Percentiles rank a stretch among this genome's conserved stretches.
phyloP scores from a whole-genome alignment of 2,797 vertebrate genomes.

The Gorsachius magnificus region DNA sequence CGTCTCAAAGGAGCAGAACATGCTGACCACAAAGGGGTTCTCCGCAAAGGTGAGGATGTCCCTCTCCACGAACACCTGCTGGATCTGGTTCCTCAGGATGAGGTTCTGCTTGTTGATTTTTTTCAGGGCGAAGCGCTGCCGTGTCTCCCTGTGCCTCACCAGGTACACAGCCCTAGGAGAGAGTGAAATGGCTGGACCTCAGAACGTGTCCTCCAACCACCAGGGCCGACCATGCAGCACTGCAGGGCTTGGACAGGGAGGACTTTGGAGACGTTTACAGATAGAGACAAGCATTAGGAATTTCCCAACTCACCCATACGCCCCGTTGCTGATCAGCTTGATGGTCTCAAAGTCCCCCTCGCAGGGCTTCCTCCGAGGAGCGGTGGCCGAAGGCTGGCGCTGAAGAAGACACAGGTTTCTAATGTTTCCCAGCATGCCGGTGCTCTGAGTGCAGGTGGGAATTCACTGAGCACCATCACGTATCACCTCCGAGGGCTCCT shows the following conservation, averaged over 20 bases:
- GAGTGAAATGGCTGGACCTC: rapidly evolving
- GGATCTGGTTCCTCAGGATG: slow-evolving; percentile 95
- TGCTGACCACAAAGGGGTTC: slow-evolving; percentile 97
- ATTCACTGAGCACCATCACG: neutral
- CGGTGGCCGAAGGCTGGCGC: slow-evolving; percentile 59
- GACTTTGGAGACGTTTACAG: neutral
- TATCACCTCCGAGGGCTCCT: neutral
- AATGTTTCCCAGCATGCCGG: rapidly evolving
- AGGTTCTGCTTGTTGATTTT: slow-evolving; percentile 99
- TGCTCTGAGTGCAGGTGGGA: neutral
- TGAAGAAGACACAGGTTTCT: slow-evolving; percentile 1
- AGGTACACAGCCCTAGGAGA: slow-evolving; percentile 88
- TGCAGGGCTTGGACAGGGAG: rapidly evolving
- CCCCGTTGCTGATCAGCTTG: slow-evolving; percentile 97
- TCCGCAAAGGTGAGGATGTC: slow-evolving; percentile 98
- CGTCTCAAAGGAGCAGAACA: slow-evolving; percentile 98
- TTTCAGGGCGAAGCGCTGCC: slow-evolving; percentile 97
- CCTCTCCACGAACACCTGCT: slow-evolving; percentile 96
- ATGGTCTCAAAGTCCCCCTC: slow-evolving; percentile 96
- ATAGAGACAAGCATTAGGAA: neutral
- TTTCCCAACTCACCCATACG: slow-evolving; percentile 87
- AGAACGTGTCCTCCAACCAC: neutral
- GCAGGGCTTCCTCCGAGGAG: slow-evolving; percentile 87
- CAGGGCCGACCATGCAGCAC: neutral
- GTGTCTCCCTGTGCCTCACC: slow-evolving; percentile 91